A percentile compares a stretch with the other conserved stretches of the same genome.
Conservation (phyloP, 2,113 vertebrate genomes). For the Elaphurus davidianus region DNA sequence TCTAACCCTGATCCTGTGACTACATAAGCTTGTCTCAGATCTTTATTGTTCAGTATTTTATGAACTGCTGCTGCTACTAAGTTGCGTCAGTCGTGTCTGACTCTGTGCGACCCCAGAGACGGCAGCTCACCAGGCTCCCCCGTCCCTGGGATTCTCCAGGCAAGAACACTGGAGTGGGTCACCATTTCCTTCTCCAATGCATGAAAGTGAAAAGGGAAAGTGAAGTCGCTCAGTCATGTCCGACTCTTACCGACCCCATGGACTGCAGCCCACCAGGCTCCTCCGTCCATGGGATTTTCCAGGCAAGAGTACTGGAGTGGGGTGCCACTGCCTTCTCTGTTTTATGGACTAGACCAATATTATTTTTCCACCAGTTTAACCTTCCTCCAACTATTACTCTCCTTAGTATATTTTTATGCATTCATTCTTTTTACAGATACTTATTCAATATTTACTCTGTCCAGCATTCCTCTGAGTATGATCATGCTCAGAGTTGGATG, state of each 20-base stretch:
- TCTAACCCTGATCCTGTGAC: background rate
- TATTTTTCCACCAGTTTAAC: background rate
- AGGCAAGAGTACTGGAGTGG: background rate
- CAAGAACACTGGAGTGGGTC: background rate
- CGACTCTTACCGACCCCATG: background rate
- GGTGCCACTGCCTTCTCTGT: background rate
- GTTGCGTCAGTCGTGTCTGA: fast-evolving
- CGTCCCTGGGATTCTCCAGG: background rate
- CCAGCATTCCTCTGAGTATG: background rate
- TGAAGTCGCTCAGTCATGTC: too few relatives aligned
- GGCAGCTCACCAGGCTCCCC: background rate
- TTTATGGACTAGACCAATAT: background rate
- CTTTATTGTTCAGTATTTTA: background rate
- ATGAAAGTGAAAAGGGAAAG: background rate
- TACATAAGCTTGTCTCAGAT: background rate
- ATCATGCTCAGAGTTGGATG: background rate
- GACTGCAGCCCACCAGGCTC: background rate
- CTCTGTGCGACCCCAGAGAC: fast-evolving
- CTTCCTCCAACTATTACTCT: background rate
- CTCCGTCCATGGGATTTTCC: background rate
- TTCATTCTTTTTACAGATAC: background rate
- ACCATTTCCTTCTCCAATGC: background rate
- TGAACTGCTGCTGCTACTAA: background rate
- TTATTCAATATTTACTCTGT: background rate
- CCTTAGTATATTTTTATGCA: background rate